Base-by-base conservation (phyloP, 2,797 vertebrate genomes). In the Anguilla anguilla region DNA sequence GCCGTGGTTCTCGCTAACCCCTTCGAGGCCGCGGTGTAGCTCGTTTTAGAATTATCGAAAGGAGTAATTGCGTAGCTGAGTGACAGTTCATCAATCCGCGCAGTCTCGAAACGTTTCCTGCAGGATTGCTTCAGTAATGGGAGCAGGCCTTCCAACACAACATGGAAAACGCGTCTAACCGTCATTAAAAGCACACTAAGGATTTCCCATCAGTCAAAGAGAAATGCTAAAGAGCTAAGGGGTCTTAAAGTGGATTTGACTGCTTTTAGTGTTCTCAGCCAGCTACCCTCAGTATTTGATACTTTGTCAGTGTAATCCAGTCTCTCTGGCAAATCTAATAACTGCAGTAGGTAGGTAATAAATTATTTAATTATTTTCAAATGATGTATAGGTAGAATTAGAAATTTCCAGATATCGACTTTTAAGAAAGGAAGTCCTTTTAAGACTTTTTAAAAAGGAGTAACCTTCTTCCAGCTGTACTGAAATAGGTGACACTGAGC, bases 51-150 rank as follows among this genome's bases (percentile, higher is more conserved):
- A 90, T 89, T 89, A 91, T 77, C 87, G 79, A 61, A 88, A 89
- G 84, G 89, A 89, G 91, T 91, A 91, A 92, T 89, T 91, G 89
- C 86, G 84, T 86, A 88, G 90, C 87, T 88, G 86, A 85, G 88
- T 91, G 91, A 92, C 91, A 92, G 92, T 86, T 84, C 90, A 91
- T 93, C 91, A 88, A 93, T 92, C 91, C 89, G 86, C 83, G 82
- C 84, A 88, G 89, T 90, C 86, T 88, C 91, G 85, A 87, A 89
- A 82, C 87, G 86, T 88, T 91, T 93, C 90, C 88, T 88, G 81
- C 87, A 87, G 87, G 86, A 90, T 89, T 86, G 49, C 74, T 85
- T 77, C 87, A 90, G 89, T 90, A 92, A 91, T 90, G 89, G 90
- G 86, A 90, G 89, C 90, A 92, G 90, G 91, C 90, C 90, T 90